Percentiles rank a stretch among this genome's conserved stretches.
These are phyloP conservation scores for Drosophila murphyi DNA, from an alignment of 1,140 invertebrate genomes.

Conservation along the genomic window DNA sequence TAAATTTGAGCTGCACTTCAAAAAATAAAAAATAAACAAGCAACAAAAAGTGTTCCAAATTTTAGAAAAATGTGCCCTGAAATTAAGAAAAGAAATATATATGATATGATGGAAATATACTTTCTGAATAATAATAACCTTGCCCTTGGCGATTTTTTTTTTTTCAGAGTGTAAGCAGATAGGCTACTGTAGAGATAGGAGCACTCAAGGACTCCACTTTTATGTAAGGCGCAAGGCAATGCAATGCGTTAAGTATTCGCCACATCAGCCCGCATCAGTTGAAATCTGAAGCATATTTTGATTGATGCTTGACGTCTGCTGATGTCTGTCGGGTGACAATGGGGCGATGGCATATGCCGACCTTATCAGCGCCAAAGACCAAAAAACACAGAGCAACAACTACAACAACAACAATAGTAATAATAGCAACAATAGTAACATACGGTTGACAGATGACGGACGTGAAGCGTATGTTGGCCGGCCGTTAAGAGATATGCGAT, in stretches of 20 bases:
- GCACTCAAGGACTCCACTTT: background rate
- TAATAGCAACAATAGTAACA: background rate
- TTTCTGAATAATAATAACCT: too few species aligned
- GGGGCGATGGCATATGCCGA: slow-evolving; percentile 50
- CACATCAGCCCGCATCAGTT: slow-evolving; percentile 11
- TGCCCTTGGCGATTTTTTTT: too few species aligned
- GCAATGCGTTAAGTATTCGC: slow-evolving; percentile 36
- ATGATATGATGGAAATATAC: too few species aligned
- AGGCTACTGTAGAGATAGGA: background rate
- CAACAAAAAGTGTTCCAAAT: background rate
- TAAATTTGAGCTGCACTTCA: slow-evolving; percentile 38
- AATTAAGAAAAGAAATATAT: too few species aligned
- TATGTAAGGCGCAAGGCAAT: background rate
- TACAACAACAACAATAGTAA: background rate
- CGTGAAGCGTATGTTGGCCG: slow-evolving; percentile 39
- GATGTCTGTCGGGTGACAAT: slow-evolving; percentile 62
- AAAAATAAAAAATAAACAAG: slow-evolving; percentile 26
- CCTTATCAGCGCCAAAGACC: slow-evolving; percentile 61
- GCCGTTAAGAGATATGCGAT: slow-evolving; percentile 40
- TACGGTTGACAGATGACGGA: slow-evolving; percentile 26
- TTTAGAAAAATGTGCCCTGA: too few species aligned
- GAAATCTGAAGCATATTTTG: slow-evolving; percentile 4
- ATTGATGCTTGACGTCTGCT: slow-evolving; percentile 22
- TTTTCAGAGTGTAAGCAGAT: background rate
- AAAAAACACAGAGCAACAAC: slow-evolving; percentile 33